phyloP scores from a whole-genome alignment of 2,888 invertebrate genomes.

The Zele albiditarsus region DNA sequence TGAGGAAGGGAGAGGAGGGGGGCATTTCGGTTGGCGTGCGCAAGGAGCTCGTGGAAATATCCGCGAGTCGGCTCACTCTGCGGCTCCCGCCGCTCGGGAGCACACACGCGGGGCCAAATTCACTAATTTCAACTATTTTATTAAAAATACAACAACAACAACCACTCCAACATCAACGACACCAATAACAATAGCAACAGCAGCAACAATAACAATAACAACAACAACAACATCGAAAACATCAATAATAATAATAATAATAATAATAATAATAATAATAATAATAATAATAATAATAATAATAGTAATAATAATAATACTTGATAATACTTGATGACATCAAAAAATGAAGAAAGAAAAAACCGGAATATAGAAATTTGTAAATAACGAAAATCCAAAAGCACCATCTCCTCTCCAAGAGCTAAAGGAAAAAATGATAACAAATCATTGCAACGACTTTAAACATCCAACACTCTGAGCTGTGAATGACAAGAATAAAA shows the following conservation, averaged over 20 bases:
- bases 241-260: constrained; percentile 16
- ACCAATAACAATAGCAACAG: constrained; percentile 43
- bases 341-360: background rate
- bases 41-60: constrained; percentile 59
- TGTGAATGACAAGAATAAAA: background rate
- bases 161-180: constrained; percentile 38
- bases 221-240: constrained; percentile 42
- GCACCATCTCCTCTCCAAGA: constrained; percentile 27
- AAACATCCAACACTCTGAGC: background rate
- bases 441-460: background rate
- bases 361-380: background rate
- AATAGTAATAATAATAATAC: background rate
- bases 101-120: constrained; percentile 72
- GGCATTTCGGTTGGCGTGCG: constrained; percentile 44
- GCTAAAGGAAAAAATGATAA: constrained; percentile 12
- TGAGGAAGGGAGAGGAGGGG: constrained; percentile 16
- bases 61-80: constrained; percentile 71
- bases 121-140: constrained; percentile 68
- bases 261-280: background rate
- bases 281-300: background rate
- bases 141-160: constrained; percentile 56
- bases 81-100: constrained; percentile 74
- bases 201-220: constrained; percentile 45
- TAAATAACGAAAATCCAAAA: constrained; percentile 28
- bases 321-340: background rate